These are phyloP conservation scores for Elaphurus davidianus DNA, from an alignment of 2,113 vertebrate genomes.

Conservation along the genomic window DNA sequence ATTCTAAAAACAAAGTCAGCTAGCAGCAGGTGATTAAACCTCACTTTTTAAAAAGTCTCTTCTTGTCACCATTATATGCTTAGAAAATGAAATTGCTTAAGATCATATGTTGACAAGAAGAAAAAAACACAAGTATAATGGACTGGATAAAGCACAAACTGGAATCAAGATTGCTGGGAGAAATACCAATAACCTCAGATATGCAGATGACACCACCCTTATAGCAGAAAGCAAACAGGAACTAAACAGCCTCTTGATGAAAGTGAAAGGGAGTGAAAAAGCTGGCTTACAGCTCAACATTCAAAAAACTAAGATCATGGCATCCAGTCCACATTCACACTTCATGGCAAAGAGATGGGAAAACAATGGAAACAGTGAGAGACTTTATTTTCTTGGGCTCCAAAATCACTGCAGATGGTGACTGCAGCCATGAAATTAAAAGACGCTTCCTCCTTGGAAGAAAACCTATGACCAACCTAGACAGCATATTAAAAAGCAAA, in stretches of 20 bases:
- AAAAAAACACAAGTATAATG: neutral
- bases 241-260: neutral
- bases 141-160: neutral
- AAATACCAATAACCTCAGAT: neutral
- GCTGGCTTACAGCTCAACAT: neutral
- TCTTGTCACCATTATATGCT: neutral
- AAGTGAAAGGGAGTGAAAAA: neutral
- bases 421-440: neutral
- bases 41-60: neutral
- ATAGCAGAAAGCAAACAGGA: rapidly evolving
- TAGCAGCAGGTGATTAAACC: neutral
- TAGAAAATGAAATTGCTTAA: neutral
- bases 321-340: neutral
- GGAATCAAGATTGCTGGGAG: neutral
- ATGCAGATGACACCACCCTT: neutral
- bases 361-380: neutral
- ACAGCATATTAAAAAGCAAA: neutral
- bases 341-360: neutral
- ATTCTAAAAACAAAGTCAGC: neutral
- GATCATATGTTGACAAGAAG: neutral
- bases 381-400: neutral
- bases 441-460: neutral
- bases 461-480: neutral
- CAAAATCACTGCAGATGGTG: neutral
- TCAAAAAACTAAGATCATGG: neutral